These are phyloP conservation scores for Eciton burchellii DNA, from an alignment of 1,140 invertebrate species.

Conservation along the genomic window DNA sequence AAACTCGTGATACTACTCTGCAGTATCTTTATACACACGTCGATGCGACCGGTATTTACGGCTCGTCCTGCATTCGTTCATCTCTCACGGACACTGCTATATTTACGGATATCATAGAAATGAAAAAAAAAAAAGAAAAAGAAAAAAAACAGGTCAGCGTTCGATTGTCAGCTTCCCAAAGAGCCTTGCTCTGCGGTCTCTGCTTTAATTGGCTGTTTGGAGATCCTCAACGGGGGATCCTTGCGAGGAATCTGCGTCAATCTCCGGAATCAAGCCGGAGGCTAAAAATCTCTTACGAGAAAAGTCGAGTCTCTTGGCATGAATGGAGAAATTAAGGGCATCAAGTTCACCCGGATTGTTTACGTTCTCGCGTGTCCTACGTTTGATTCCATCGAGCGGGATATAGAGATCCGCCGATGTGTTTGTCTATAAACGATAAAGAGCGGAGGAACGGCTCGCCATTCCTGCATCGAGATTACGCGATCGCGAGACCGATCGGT, in stretches of 20 bases:
- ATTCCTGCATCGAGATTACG: not conserved
- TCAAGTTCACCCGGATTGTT: not conserved
- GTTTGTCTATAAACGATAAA: not conserved
- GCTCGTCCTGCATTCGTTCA: not conserved
- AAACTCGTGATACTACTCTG: not conserved
- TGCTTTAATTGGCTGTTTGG: conserved; percentile 39
- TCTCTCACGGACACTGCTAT: not conserved
- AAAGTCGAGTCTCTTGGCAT: conserved; percentile 3
- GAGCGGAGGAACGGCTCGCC: no score
- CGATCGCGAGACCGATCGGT: no score
- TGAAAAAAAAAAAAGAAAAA: no score
- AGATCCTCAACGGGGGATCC: not conserved
- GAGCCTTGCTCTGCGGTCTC: no score
- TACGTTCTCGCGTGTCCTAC: not conserved
- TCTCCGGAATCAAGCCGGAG: conserved; percentile 22
- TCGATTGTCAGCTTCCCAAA: conserved; percentile 5
- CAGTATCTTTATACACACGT: not conserved
- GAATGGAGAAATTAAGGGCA: not conserved
- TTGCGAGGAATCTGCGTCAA: conserved; percentile 38
- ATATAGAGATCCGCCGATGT: no score
- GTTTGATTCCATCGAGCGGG: not conserved
- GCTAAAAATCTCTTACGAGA: conserved; percentile 13
- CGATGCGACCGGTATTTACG: conserved; percentile 11
- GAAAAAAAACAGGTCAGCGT: conserved; percentile 2
- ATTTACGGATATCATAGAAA: not conserved